Evolutionary conservation across 2,797 vertebrate genomes (phyloP).

Genomic region (Toxotes lorentzi): DNA sequence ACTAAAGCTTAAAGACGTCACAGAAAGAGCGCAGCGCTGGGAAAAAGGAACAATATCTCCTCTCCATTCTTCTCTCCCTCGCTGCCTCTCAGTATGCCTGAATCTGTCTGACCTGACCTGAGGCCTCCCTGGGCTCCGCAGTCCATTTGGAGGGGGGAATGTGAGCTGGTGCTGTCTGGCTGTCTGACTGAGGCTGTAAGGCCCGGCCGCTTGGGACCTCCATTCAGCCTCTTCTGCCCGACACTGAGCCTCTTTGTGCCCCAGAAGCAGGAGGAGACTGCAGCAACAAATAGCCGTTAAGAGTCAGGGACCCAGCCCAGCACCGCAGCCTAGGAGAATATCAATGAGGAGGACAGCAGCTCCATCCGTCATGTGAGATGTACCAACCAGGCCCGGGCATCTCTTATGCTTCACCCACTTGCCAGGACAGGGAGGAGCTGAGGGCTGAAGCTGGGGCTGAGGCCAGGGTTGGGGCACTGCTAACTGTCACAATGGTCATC

Average conservation of each 20-base stretch:
- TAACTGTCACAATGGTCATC: conserved; percentile 69
- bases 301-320: conserved; percentile 74
- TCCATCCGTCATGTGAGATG: conserved; percentile 65
- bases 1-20: conserved; percentile 11
- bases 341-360: conserved; percentile 74
- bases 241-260: conserved; percentile 87
- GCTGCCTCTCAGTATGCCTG: conserved; percentile 56
- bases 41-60: conserved; percentile 60
- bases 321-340: conserved; percentile 68
- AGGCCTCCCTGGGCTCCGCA: conserved; percentile 66
- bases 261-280: conserved; percentile 78
- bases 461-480: conserved; percentile 53
- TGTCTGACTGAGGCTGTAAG: conserved; percentile 68
- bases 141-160: conserved; percentile 78
- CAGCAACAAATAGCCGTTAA: conserved; percentile 84
- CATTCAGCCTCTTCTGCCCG: conserved; percentile 80
- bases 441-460: conserved; percentile 48
- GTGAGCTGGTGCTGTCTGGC: conserved; percentile 78
- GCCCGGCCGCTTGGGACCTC: conserved; percentile 80
- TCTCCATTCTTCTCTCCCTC: conserved; percentile 44
- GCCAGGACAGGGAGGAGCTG: conserved; percentile 41
- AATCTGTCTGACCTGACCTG: conserved; percentile 72
- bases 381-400: conserved; percentile 45
- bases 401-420: conserved; percentile 49
- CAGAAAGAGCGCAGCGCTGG: conserved; percentile 28